Conservation (phyloP, 1,140 invertebrate genomes). For the Brachionus koreanus region DNA sequence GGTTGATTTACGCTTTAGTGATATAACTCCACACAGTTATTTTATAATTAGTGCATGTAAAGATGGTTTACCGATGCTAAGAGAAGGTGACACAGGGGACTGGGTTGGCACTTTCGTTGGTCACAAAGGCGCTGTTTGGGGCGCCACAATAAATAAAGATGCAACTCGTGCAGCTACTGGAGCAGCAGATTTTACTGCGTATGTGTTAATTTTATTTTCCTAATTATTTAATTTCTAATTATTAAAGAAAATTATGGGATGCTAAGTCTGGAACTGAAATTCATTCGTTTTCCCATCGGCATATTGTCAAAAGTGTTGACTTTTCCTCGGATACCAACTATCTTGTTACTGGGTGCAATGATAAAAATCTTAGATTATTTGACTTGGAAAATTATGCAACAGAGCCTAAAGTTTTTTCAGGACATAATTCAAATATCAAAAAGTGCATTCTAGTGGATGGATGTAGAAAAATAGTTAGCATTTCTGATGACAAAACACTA, state of each 20-base stretch:
- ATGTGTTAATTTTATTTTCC: slow-evolving; percentile 56
- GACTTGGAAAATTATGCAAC: slow-evolving; percentile 64
- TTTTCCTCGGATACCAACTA: slow-evolving; percentile 76
- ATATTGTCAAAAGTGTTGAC: slow-evolving; percentile 91
- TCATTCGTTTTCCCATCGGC: slow-evolving; percentile 88
- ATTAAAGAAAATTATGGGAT: slow-evolving; percentile 78
- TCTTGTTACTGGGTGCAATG: slow-evolving; percentile 85
- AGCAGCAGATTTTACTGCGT: slow-evolving; percentile 91
- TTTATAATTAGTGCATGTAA: slow-evolving; percentile 94
- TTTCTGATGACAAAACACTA: slow-evolving; percentile 40
- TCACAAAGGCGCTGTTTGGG: slow-evolving; percentile 94
- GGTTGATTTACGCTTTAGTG: slow-evolving; percentile 89
- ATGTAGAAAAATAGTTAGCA: slow-evolving; percentile 28
- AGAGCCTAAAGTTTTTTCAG: slow-evolving; percentile 21
- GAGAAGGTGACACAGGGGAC: slow-evolving; percentile 94
- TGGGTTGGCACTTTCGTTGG: slow-evolving; percentile 94
- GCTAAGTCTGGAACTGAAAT: slow-evolving; percentile 82
- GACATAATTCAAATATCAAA: slow-evolving; percentile 38
- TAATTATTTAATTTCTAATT: slow-evolving; percentile 45
- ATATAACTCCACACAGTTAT: slow-evolving; percentile 83
- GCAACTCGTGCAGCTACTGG: slow-evolving; percentile 86
- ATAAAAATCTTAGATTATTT: slow-evolving; percentile 84
- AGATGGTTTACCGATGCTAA: slow-evolving; percentile 97
- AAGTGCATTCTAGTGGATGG: background rate
- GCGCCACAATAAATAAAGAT: slow-evolving; percentile 82